A percentile compares a stretch with the other conserved stretches of the same genome.
Conservation (phyloP, 2,797 vertebrate genomes). For the Tapera naevia region DNA sequence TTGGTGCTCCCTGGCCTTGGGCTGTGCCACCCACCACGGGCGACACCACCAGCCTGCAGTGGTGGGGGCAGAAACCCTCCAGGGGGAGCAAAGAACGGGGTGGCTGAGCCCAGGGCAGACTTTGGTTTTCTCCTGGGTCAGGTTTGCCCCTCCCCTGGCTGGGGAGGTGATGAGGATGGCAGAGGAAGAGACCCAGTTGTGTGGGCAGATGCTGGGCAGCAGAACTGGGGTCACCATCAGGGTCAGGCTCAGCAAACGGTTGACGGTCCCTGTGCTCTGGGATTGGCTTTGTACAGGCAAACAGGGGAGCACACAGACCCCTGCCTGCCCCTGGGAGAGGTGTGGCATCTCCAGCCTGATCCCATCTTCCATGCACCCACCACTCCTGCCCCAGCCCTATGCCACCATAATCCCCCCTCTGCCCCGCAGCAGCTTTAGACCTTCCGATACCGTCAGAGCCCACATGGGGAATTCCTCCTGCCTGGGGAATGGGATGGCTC, state of each 20-base stretch:
- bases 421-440: background rate
- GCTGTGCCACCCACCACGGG: background rate
- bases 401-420: background rate
- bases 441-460: background rate
- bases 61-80: background rate
- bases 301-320: background rate
- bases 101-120: background rate
- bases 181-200: background rate
- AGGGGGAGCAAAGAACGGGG: background rate
- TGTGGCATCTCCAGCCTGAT: background rate
- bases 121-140: background rate
- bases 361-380: rapidly evolving
- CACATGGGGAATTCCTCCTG: rapidly evolving
- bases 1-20: background rate
- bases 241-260: background rate
- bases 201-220: background rate
- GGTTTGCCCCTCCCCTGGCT: background rate
- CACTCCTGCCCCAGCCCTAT: rapidly evolving
- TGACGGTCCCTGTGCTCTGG: rapidly evolving
- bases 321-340: rapidly evolving
- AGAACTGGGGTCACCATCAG: background rate
- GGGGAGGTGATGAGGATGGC: background rate
- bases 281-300: background rate
- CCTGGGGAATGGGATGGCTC: background rate
- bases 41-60: background rate